These are phyloP conservation scores for Harpalus rubripes DNA, from an alignment of 2,888 invertebrate species.

Conservation along the genomic window DNA sequence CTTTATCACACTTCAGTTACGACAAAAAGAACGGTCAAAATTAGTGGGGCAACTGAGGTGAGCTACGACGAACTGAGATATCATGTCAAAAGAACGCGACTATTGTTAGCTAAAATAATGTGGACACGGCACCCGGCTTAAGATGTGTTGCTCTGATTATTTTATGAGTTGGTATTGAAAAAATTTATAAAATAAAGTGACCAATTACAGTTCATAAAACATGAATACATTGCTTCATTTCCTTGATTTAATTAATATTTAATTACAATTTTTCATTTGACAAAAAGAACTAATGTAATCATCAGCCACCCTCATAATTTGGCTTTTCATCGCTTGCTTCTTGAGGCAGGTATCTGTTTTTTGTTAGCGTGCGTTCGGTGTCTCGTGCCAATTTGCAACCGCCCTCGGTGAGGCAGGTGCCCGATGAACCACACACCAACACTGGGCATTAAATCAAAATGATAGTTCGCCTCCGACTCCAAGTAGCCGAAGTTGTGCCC, in stretches of 20 bases:
- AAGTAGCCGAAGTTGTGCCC: neutral
- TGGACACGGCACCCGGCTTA: too few species aligned
- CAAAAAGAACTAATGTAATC: neutral
- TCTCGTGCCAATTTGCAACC: slow-evolving; percentile 64
- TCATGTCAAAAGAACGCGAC: too few species aligned
- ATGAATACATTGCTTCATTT: too few species aligned
- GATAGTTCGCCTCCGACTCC: slow-evolving; percentile 13
- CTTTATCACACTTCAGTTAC: too few species aligned
- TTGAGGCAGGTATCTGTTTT: neutral
- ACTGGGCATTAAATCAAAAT: slow-evolving; percentile 2
- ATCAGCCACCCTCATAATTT: neutral
- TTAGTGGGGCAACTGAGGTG: too few species aligned
- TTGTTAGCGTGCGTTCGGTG: slow-evolving; percentile 14
- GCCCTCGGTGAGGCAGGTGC: slow-evolving; percentile 55
- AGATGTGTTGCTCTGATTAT: too few species aligned
- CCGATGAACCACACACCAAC: slow-evolving; percentile 40
- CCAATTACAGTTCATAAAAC: too few species aligned
- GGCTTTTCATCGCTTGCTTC: neutral
- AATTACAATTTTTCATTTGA: neutral
- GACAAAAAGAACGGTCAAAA: too few species aligned
- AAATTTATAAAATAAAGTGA: too few species aligned
- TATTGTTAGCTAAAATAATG: too few species aligned
- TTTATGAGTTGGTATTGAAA: too few species aligned
- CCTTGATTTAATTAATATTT: neutral
- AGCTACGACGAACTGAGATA: too few species aligned